Base-by-base conservation (phyloP, 2,888 invertebrate species). In the Cryptocephalus primarius region DNA sequence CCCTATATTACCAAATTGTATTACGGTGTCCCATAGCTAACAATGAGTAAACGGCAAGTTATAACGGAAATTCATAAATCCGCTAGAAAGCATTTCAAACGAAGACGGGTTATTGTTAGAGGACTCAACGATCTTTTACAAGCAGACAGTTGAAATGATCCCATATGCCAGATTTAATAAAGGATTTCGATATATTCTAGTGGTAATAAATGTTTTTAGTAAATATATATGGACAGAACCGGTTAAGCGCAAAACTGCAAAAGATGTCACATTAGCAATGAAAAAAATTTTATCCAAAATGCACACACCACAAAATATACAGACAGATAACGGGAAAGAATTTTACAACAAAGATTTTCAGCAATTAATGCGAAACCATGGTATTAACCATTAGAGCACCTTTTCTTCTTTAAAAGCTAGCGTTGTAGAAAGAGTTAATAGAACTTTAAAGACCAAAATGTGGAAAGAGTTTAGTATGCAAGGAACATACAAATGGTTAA, bases 81-180 rank as follows among this genome's bases (percentile, higher is more conserved):
- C 61, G 14, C 62, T 33, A 54, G 68, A 41, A 56, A 52, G 49
- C 68, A 69, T 57, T 66, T 65, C 58, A 53, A 52, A 32, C 53
- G 65, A 31, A 54, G 67, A 39, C 47, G 51, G 40, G 63, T 65
- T 32, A 56, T 65, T 13, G 56, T 65, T 38, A 64, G 63, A 51
- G 66, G 61, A 40, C 53, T 69, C 8, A 62, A 69, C 57, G 68
- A 71, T 51, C 56, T 68, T 11, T 69, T 65, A 69, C 71, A 71
- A 60, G 64, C 64, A n/a, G 69, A 72, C 60, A 8, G 66, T 63
- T 11, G 62, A 64, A 48, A 60, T 68, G 63, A 48, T 48, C 32
- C 44, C 51, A 22, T 64, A 61, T 59, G 42, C 63, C 9, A 49
- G 47, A 36, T 48, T 58, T 22, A 69, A 68, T 51, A 62, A 59